Base-by-base conservation (phyloP, 2,888 invertebrate species). In the Drosophila meridionalis region DNA sequence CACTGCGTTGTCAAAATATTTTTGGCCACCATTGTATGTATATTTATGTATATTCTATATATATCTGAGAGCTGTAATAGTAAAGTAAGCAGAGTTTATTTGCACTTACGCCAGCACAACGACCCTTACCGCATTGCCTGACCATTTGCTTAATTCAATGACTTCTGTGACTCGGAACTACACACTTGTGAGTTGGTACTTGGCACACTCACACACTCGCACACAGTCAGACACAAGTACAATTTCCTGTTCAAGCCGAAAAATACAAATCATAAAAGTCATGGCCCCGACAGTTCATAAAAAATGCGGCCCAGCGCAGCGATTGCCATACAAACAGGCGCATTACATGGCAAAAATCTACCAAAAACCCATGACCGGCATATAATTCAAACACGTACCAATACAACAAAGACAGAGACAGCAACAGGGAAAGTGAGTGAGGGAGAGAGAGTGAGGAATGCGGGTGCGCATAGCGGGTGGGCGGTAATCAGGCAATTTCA, bases 401-500 rank as follows among this genome's bases (percentile, higher is more conserved):
- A 88, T 84, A 86, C 73, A 63, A 64, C 47, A 47, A 45, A 38
- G 36, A 26, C 64, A 45, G 28, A 59, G 38, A 38, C 63, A 50
- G 32, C 58, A 28, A 38, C 38, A 58, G 43, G 36, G 42, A 53
- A 43, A 4, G 60, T 32, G 55, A 26, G 62, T 40, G 60, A 36
- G 55, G 30, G 56, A 36, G 67, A 32, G 48, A 14, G 52, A 56
- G 45, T 43, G 36, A 47, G 47, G 14, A 0, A 28, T 12, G 12
- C 12, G 12, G 30, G 14, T 14, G 53, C 3, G 52, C 36, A 45
- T 45, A 42, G 59, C 64, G 77, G 73, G 74, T 58, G 67, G 48
- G 63, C 67, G 80, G 89, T 86, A 89, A 89, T 86, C 89, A 87
- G 85, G 89, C 89, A 87, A 82, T 89, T 89, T 76, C 87, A 87